Evolutionary conservation across 2,113 vertebrate species (phyloP), one percentile per base, ranked within the genome.

Genomic region (Eupsittula cactorum): DNA sequence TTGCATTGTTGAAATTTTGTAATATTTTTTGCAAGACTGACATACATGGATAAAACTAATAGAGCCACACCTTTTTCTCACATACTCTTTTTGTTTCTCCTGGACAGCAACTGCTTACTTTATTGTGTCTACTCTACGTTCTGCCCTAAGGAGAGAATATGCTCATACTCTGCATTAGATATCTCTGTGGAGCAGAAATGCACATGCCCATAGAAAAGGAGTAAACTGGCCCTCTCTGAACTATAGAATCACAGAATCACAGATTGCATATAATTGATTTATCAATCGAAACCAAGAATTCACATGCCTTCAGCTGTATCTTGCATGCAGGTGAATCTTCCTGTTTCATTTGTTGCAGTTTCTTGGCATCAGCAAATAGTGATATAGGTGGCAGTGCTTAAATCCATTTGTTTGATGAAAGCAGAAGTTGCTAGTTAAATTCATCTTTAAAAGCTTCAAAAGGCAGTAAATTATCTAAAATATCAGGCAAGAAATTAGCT

Each of bases 341-440:
- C 76, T 87, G 27, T 55, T 96, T 96, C 89, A 85, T 96, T 69
- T 55, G 52, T 50, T 96, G 62, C 73, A 87, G 84, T 92, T 47
- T 85, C 91, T 95, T 74, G 81, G 77, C 90, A 96, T 91, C 95
- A 88, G 73, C 85, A 93, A 96, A 82, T 91, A 94, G 82, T 90
- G 60, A 97, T 97, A 90, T 76, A 97, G 93, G 91, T 82, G 79
- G 49, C 93, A 95, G 39, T 83, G 82, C 92, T 97, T 97, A 96
- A 97, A 85, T 95, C 62, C 57, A 70, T 82, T 92, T 93, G 85
- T 90, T 39, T 82, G 46, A 94, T 93, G 85, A 90, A 94, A 97
- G 63, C 39, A 93, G 39, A 92, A 83, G 41, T 44, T 94, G 46
- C 79, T 95, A 86, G 67, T 87, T 93, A 95, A 95, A 96, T 90